Evolutionary conservation across 2,888 invertebrate species (phyloP), one percentile per base, ranked within the genome.

Genomic region (Serrognathus titanus): DNA sequence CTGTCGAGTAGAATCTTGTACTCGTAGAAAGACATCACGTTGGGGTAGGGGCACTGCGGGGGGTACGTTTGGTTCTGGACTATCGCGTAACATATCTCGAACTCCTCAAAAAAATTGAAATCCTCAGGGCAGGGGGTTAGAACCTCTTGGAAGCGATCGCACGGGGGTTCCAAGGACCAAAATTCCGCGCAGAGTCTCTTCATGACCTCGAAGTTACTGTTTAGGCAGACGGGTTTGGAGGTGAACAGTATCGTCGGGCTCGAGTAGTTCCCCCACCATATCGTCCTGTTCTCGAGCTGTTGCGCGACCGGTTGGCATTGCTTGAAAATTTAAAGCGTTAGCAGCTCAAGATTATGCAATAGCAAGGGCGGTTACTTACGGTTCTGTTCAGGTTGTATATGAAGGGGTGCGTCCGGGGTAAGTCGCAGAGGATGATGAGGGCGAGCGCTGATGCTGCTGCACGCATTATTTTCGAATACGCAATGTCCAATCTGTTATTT

Each of bases 221-320:
- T 46, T 20, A 58, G 41, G 37, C 58, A 58, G n/a, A 58, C 12
- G 2, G 58, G 58, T 37, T 50, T 47, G 12, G 58, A 58, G 10
- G 35, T 9, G 35, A 54, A 58, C 41, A 39, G 39, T 40, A 13
- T 13, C 7, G 40, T 31, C 3, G 47, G 31, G 13, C 37, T 38
- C 7, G 47, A 47, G 13, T 45, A 41, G 13, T 53, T 48, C 11
- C 53, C 58, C 53, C 53, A 53, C 53, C 53, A 53, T 13, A 58
- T 12, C n/a, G 41, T 51, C 3, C 36, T 41, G n/a, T 24, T 41
- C n/a, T 54, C 48, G 7, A 52, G 31, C 45, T 51, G 41, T 51
- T 58, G 58, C 10, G 37, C 47, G 41, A 51, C 16, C 1, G 58
- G 50, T 12, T 36, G 37, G 24, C 58, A 58, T 3, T n/a, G 36